These are phyloP conservation scores for Augochlorella aurata DNA, from an alignment of 2,888 invertebrate species.

Conservation along the genomic window DNA sequence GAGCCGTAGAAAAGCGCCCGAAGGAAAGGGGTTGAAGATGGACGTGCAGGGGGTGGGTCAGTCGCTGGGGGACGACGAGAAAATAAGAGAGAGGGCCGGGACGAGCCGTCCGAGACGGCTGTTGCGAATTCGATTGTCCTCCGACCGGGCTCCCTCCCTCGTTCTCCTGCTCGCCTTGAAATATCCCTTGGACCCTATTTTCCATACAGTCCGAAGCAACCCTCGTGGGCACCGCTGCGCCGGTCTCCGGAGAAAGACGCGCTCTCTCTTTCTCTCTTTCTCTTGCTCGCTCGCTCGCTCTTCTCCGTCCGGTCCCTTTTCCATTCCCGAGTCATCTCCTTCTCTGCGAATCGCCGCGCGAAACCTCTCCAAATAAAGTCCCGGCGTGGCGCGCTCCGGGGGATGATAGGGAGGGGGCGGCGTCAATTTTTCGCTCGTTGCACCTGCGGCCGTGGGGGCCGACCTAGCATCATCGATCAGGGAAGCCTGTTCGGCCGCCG, in stretches of 20 bases:
- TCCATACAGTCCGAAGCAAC: slow-evolving; percentile 43
- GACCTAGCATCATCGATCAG: slow-evolving; percentile 39
- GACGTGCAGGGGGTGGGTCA: slow-evolving; percentile 13
- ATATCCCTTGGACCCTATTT: slow-evolving; percentile 55
- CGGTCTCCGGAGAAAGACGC: slow-evolving; percentile 48
- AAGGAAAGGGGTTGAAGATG: slow-evolving; percentile 45
- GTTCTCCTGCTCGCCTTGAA: slow-evolving; percentile 32
- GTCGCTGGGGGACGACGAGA: slow-evolving; percentile 39
- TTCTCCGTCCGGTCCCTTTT: not conserved
- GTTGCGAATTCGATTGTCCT: slow-evolving; percentile 72
- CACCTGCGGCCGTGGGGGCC: slow-evolving; percentile 70
- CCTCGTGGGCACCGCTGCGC: slow-evolving; percentile 50
- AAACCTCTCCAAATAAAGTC: slow-evolving; percentile 69
- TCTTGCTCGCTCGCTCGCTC: too few relatives aligned
- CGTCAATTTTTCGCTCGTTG: slow-evolving; percentile 75
- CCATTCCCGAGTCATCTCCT: not conserved
- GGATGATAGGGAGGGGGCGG: slow-evolving; percentile 46
- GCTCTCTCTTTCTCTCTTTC: not conserved
- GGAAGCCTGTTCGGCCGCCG: slow-evolving; percentile 51
- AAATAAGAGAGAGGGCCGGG: slow-evolving; percentile 54
- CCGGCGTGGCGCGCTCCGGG: not conserved
- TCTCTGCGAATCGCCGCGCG: slow-evolving; percentile 52
- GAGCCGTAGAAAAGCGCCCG: slow-evolving; percentile 45
- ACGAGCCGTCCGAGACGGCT: slow-evolving; percentile 58
- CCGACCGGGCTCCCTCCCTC: slow-evolving; percentile 40